These are phyloP conservation scores for Isichthys henryi DNA, from an alignment of 2,113 vertebrate species.

Conservation along the genomic window DNA sequence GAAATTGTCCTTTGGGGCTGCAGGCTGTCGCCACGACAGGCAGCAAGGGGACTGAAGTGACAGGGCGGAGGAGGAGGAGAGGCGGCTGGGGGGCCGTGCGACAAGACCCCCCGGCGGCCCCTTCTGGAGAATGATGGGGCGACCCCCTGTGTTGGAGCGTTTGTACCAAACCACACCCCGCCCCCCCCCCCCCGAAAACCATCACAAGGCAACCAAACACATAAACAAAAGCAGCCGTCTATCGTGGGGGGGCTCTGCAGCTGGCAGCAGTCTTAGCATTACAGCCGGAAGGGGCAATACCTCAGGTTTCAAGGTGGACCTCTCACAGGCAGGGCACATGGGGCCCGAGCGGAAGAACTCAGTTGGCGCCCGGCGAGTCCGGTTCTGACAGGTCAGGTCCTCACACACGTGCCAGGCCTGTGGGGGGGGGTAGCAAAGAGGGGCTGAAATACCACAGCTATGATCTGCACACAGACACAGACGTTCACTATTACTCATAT, in stretches of 20 bases:
- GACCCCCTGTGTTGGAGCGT: not conserved
- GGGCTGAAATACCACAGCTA: not conserved
- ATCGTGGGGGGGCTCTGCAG: not conserved
- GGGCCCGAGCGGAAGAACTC: constrained; percentile 80
- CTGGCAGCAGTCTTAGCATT: not conserved
- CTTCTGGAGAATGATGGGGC: constrained; percentile 51
- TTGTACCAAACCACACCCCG: not conserved
- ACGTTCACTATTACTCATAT: not conserved
- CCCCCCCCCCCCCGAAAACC: not conserved
- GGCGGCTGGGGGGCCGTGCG: not conserved
- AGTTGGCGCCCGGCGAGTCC: constrained; percentile 76
- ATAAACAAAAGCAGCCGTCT: not conserved
- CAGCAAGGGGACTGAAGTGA: not conserved
- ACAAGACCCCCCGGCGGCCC: constrained; percentile 64
- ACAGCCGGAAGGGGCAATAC: constrained; percentile 48
- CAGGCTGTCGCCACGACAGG: constrained; percentile 88
- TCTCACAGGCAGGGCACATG: constrained; percentile 78
- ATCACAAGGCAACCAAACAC: not conserved
- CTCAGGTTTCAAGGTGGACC: constrained; percentile 77
- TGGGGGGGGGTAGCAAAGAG: not conserved
- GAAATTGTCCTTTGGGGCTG: constrained; percentile 98
- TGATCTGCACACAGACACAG: constrained; percentile 16
- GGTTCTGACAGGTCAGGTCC: constrained; percentile 80
- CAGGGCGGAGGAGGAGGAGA: not conserved
- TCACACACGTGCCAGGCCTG: constrained; percentile 94